Base-by-base conservation (phyloP, 2,113 vertebrate genomes). In the Ramphastos sulfuratus region DNA sequence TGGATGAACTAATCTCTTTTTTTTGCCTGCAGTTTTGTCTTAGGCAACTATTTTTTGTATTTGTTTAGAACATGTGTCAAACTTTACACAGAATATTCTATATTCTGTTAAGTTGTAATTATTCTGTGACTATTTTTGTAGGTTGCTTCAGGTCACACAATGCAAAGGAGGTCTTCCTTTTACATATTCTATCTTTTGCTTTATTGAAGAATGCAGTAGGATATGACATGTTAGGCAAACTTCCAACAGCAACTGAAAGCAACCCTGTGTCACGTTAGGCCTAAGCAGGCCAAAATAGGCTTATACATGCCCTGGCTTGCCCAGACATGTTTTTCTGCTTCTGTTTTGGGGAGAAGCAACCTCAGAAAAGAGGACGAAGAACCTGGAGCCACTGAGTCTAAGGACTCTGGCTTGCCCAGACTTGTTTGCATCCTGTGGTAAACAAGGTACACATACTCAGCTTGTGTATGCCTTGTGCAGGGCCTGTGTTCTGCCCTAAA, bases 191-290 rank as follows among this genome's bases (percentile, higher is more conserved):
- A 63, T 15, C 44, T 85, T 85, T 91, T 86, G 44, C 61, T 90
- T 91, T 95, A 88, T 87, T 93, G 44, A 66, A 91, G 55, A 93
- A 82, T 86, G 69, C 15, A 72, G 39, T 7, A 67, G 63, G 60
- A 87, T 12, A 50, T 73, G 69, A 85, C 54, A 31, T 91, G 35
- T 35, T 84, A 83, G 86, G 83, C 65, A 78, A 85, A 86, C 21
- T 82, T 87, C 69, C 92, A 85, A 56, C 14, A 91, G 72, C 54
- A 79, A 87, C 8, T 83, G 63, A 55, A 87, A 80, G 72, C 50
- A 92, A 90, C 86, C 37, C 37, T 39, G 37, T 39, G 37, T 39
- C 37, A 39, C 10, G 37, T 10, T 11, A 39, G 37, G 37, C 37
- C 37, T 39, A 39, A 39, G 37, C 11, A 39, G 37, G 37, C 37